phyloP scores from a whole-genome alignment of 2,797 vertebrate species.

The Lindbergichthys nudifrons region DNA sequence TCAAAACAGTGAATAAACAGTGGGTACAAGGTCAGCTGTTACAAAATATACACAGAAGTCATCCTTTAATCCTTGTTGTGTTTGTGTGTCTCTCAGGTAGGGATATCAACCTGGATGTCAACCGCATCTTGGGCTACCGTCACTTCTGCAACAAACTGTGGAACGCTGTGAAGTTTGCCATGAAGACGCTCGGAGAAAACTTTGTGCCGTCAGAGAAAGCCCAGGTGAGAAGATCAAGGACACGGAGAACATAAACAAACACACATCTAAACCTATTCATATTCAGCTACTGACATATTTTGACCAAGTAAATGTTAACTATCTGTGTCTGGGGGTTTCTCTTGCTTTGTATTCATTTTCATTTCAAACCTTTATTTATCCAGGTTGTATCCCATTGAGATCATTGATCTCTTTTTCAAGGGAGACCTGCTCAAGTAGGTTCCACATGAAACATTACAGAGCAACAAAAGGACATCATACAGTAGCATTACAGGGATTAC shows the following conservation, averaged over 20 bases:
- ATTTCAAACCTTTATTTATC: too few relatives aligned
- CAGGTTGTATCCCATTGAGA: too few relatives aligned
- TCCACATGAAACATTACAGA: too few relatives aligned
- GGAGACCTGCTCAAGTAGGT: too few relatives aligned
- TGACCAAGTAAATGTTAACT: slow-evolving; percentile 1
- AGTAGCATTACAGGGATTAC: too few relatives aligned
- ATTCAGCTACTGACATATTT: slow-evolving; percentile 19
- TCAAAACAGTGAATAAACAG: not conserved
- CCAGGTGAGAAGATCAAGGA: slow-evolving; percentile 79
- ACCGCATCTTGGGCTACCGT: slow-evolving; percentile 93
- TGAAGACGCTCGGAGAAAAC: slow-evolving; percentile 88
- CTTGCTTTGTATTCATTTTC: slow-evolving; percentile 39
- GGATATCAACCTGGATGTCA: slow-evolving; percentile 95
- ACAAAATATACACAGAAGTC: slow-evolving; percentile 2
- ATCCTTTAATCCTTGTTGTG: not conserved
- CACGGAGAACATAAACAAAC: slow-evolving; percentile 2
- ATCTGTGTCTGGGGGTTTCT: slow-evolving; percentile 14
- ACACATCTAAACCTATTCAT: slow-evolving; percentile 2
- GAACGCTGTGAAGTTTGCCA: slow-evolving; percentile 94
- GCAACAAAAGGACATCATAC: too few relatives aligned
- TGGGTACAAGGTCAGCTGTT: not conserved
- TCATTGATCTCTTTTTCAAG: too few relatives aligned
- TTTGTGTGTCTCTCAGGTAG: slow-evolving; percentile 80
- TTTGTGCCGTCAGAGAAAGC: slow-evolving; percentile 85
- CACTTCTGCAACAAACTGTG: slow-evolving; percentile 97